Conservation (phyloP, 2,888 invertebrate genomes). For the Hypena proboscidalis region DNA sequence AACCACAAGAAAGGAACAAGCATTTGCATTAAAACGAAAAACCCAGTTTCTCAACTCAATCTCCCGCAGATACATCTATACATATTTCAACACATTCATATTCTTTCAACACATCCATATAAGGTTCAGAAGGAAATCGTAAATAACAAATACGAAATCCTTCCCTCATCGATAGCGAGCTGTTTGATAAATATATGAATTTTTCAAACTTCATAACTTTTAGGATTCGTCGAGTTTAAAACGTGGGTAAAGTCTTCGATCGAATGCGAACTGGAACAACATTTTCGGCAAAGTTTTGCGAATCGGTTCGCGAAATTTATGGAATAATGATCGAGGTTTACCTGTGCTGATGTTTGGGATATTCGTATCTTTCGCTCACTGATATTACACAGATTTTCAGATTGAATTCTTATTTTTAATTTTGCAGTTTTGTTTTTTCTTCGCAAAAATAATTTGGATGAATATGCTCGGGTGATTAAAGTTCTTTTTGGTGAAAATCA, state of each 20-base stretch:
- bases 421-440: no score
- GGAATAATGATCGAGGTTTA: constrained; percentile 18
- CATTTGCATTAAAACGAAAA: background rate
- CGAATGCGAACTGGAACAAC: constrained; percentile 22
- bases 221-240: constrained; percentile 29
- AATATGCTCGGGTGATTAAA: no score
- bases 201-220: constrained; percentile 38
- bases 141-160: constrained; percentile 13
- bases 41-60: background rate
- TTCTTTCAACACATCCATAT: background rate
- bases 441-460: no score
- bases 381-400: no score
- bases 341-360: background rate
- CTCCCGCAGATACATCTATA: constrained; percentile 1
- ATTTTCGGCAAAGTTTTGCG: constrained; percentile 16
- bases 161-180: constrained; percentile 28
- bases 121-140: constrained; percentile 7
- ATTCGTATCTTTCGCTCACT: no score
- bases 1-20: no score
- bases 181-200: constrained; percentile 30
- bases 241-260: constrained; percentile 22
- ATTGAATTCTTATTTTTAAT: no score
- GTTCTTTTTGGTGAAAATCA: no score
- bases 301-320: constrained; percentile 19
- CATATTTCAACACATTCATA: constrained; percentile 14